Evolutionary conservation across 2,888 invertebrate species (phyloP).

Genomic region (Enchytraeus crypticus): DNA sequence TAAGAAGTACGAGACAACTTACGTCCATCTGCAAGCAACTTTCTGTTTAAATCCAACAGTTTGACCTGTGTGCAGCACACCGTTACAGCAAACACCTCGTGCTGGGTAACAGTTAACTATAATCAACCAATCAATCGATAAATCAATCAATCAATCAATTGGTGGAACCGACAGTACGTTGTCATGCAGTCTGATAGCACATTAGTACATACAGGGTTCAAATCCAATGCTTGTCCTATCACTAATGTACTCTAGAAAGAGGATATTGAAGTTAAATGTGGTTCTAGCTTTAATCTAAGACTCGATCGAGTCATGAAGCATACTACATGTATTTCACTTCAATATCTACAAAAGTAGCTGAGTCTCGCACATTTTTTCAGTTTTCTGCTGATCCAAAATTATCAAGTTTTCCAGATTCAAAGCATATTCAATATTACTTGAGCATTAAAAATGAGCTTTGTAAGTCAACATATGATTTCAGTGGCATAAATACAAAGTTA

Average conservation of each 20-base stretch:
- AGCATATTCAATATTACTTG: neutral
- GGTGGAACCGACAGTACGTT: neutral
- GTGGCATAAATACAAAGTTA: neutral
- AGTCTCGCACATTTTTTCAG: too few species aligned
- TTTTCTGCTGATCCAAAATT: too few species aligned
- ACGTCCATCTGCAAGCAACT: conserved; percentile 89
- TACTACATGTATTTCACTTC: too few species aligned
- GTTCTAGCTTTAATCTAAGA: neutral
- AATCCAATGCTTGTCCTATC: too few species aligned
- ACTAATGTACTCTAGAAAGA: too few species aligned
- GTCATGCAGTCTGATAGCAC: too few species aligned
- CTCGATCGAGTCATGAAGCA: too few species aligned
- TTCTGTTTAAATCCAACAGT: conserved; percentile 62
- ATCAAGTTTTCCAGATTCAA: neutral
- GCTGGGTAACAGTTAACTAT: conserved; percentile 64
- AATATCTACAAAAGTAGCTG: too few species aligned
- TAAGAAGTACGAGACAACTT: too few species aligned
- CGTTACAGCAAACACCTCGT: conserved; percentile 68
- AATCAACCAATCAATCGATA: conserved; percentile 5
- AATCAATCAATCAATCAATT: neutral
- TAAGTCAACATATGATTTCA: neutral
- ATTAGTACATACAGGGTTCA: too few species aligned
- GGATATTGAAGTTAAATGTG: too few species aligned
- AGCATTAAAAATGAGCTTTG: neutral
- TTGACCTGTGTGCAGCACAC: conserved; percentile 65